phyloP scores from a whole-genome alignment of 2,797 vertebrate genomes.

The Morus bassanus region DNA sequence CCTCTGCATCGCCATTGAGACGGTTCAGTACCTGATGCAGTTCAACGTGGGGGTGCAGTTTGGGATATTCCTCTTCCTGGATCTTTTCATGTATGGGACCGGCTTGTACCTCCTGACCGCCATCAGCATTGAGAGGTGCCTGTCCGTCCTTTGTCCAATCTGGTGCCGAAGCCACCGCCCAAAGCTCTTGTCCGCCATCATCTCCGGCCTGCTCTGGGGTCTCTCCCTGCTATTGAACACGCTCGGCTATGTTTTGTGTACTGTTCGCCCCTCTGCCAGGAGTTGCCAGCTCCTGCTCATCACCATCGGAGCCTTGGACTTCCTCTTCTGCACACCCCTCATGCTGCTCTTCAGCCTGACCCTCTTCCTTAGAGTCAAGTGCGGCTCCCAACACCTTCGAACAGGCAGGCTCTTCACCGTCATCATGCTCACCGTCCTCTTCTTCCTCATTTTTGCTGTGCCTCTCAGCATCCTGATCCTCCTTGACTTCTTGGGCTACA shows the following conservation, averaged over 20 bases:
- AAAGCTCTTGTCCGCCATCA: not conserved
- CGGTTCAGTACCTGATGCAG: constrained; percentile 46
- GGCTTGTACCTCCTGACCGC: constrained; percentile 57
- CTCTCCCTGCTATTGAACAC: constrained; percentile 50
- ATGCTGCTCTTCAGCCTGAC: constrained; percentile 55
- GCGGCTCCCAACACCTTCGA: constrained; percentile 13
- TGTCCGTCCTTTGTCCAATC: constrained; percentile 47
- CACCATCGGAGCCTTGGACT: not conserved
- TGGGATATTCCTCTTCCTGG: not conserved
- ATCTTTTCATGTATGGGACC: constrained; percentile 24
- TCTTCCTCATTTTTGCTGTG: constrained; percentile 63
- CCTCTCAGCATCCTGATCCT: constrained; percentile 61
- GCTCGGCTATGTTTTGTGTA: not conserved
- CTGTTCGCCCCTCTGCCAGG: accelerated
- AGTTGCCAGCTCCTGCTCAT: not conserved
- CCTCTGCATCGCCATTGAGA: constrained; percentile 36
- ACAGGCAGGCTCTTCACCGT: constrained; percentile 7
- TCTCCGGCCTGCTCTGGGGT: constrained; percentile 29
- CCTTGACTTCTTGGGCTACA: not conserved
- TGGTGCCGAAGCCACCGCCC: constrained; percentile 67
- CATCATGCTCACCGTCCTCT: constrained; percentile 37
- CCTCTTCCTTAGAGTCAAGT: constrained; percentile 36
- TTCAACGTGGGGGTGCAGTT: constrained; percentile 23
- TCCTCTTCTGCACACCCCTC: constrained; percentile 9
- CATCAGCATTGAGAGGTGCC: constrained; percentile 62